A percentile compares a stretch with the other conserved stretches of the same genome.
These are phyloP conservation scores for Dasyprocta punctata DNA, from an alignment of 2,113 vertebrate genomes.

Conservation along the genomic window DNA sequence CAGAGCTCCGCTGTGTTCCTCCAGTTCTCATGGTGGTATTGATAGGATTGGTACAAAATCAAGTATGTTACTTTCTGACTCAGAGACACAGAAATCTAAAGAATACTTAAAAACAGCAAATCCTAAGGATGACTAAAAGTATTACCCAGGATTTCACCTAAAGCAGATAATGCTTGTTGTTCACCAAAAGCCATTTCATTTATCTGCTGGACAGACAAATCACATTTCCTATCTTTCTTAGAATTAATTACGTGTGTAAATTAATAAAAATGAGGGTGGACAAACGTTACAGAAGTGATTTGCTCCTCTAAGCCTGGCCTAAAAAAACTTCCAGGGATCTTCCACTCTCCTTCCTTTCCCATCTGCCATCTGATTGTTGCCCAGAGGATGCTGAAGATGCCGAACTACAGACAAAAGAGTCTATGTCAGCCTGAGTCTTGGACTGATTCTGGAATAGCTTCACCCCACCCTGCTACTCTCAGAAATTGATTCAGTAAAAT, in stretches of 20 bases:
- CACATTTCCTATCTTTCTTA: not conserved
- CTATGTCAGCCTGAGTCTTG: not conserved
- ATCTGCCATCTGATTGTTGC: not conserved
- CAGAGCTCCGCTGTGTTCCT: not conserved
- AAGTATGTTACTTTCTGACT: not conserved
- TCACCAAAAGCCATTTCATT: not conserved
- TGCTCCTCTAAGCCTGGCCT: not conserved
- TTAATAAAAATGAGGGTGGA: not conserved
- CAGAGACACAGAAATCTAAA: not conserved
- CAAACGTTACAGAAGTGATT: not conserved
- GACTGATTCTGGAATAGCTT: not conserved
- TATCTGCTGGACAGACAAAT: not conserved
- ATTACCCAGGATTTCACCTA: not conserved
- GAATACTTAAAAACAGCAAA: not conserved
- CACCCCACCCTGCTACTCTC: not conserved
- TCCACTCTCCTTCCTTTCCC: not conserved
- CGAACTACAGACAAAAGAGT: not conserved
- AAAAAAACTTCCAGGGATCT: not conserved
- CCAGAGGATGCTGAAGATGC: not conserved
- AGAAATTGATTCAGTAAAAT: not conserved
- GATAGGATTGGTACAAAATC: not conserved
- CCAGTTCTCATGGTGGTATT: not conserved
- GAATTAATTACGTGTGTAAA: not conserved
- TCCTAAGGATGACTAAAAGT: not conserved
- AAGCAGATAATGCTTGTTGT: not conserved